Conservation (phyloP, 1,140 invertebrate genomes). For the Caerostris extrusa region DNA sequence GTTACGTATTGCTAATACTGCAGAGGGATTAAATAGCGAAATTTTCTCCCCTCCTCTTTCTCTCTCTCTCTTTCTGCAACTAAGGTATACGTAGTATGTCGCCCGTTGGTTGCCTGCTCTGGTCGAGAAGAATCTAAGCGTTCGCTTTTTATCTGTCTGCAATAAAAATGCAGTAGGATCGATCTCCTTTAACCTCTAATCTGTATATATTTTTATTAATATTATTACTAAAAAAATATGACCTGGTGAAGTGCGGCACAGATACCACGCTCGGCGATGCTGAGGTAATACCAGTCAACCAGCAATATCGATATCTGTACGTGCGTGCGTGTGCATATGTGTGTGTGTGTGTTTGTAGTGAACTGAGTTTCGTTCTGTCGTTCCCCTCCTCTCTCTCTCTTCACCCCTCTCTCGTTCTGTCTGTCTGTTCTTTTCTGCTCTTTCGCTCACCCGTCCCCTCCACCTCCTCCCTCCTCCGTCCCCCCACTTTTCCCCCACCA, state of each 20-base stretch:
- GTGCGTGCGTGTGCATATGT: constrained; percentile 34
- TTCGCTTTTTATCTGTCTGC: constrained; percentile 31
- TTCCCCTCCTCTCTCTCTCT: neutral
- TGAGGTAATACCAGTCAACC: constrained; percentile 57
- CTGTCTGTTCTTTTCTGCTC: neutral
- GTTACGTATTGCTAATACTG: too few species aligned
- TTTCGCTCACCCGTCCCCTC: neutral
- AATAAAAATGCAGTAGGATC: neutral
- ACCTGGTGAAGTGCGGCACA: neutral
- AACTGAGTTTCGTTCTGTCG: constrained; percentile 17
- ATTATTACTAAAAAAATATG: neutral
- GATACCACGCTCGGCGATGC: constrained; percentile 38
- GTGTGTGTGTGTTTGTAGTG: neutral
- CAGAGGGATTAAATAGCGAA: constrained; percentile 77
- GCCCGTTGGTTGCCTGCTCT: constrained; percentile 53
- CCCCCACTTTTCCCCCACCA: neutral
- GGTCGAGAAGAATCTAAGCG: constrained; percentile 28
- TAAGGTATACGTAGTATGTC: constrained; percentile 76
- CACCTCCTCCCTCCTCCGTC: neutral
- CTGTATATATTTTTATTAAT: too few species aligned
- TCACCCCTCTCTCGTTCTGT: too few species aligned
- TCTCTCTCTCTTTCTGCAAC: constrained; percentile 19
- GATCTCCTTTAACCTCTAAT: neutral
- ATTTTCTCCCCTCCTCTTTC: constrained; percentile 48
- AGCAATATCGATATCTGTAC: constrained; percentile 62